Evolutionary conservation across 2,113 vertebrate genomes (phyloP).

Genomic region (Taurulus bubalis): DNA sequence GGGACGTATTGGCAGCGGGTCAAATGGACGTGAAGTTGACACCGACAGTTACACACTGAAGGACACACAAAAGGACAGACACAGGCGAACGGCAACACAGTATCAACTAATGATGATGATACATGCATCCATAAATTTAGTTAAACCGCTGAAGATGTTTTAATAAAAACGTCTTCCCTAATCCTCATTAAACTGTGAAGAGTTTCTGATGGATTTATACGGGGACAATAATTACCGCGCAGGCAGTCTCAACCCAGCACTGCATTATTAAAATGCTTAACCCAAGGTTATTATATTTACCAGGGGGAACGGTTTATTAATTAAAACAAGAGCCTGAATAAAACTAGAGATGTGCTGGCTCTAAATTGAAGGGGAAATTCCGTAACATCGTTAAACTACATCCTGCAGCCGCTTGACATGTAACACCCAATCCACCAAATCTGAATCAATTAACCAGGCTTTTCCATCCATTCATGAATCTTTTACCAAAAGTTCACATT

Average conservation of each 20-base stretch:
- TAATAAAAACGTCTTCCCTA: not conserved
- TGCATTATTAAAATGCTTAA: conserved; percentile 3
- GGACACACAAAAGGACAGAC: not conserved
- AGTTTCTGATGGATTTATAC: not conserved
- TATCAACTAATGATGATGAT: not conserved
- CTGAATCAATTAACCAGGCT: not conserved
- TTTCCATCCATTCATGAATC: not conserved
- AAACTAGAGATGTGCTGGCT: not conserved
- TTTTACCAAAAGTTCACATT: not conserved
- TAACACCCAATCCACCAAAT: not conserved
- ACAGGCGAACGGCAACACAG: not conserved
- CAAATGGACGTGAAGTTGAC: conserved; percentile 7
- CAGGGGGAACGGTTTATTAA: not conserved
- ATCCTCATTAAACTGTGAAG: not conserved
- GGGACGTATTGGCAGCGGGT: not conserved
- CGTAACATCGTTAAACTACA: not conserved
- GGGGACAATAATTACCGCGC: not conserved
- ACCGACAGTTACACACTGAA: not conserved
- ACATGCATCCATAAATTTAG: not conserved
- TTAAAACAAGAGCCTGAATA: not conserved
- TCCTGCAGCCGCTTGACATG: not conserved
- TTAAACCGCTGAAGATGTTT: not conserved
- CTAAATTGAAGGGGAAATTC: not conserved
- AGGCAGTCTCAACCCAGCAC: not conserved
- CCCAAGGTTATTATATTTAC: not conserved